A percentile compares a stretch with the other conserved stretches of the same genome.
phyloP scores from a whole-genome alignment of 2,113 vertebrate species.

The Sylvia atricapilla region DNA sequence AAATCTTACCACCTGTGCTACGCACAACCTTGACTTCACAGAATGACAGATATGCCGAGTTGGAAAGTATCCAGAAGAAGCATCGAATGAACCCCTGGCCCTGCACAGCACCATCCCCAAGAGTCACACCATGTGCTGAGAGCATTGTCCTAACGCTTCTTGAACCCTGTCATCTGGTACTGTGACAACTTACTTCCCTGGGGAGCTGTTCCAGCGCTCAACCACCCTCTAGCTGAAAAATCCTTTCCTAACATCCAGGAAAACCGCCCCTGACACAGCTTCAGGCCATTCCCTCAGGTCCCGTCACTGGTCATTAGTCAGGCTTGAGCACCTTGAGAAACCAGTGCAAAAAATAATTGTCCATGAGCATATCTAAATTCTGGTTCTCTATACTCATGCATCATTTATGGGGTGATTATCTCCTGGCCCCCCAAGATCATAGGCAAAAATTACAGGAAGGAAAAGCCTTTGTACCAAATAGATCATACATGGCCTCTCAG shows the following conservation, averaged over 20 bases:
- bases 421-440: background rate
- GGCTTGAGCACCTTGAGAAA: background rate
- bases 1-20: background rate
- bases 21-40: background rate
- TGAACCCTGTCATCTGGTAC: background rate
- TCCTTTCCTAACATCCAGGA: background rate
- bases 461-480: background rate
- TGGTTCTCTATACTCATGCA: background rate
- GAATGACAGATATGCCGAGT: background rate
- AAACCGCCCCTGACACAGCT: background rate
- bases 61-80: background rate
- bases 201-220: background rate
- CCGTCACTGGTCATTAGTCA: background rate
- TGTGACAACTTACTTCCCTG: background rate
- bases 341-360: background rate
- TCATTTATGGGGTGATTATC: background rate
- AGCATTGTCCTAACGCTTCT: rapidly evolving
- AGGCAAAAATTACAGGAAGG: background rate
- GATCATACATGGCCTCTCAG: background rate
- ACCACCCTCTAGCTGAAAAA: background rate
- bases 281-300: background rate
- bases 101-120: background rate
- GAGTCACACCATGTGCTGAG: too few species aligned
- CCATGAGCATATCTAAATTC: background rate
- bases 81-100: background rate